Evolutionary conservation across 35 echinoderm and acorn worm genomes (phyloP).

Genomic region (Nesometra sesokonis): DNA sequence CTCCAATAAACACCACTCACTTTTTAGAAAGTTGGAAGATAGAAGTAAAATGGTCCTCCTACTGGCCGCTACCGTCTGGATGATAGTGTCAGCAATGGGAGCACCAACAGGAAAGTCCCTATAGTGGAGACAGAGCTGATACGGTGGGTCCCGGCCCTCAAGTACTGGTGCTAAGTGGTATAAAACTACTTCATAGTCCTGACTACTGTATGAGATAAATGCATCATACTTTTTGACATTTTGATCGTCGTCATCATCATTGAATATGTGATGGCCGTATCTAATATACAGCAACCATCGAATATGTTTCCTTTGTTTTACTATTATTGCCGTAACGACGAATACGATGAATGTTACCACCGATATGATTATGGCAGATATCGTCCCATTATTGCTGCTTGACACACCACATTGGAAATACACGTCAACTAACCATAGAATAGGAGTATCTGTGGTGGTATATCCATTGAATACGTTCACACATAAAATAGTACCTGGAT

Average conservation of each 20-base stretch:
- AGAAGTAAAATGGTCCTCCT: background rate
- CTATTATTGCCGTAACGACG: background rate
- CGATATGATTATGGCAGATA: background rate
- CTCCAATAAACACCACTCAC: slow-evolving; percentile 2
- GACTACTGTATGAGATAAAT: slow-evolving; percentile 1
- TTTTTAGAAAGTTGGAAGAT: background rate
- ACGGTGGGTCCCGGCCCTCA: background rate
- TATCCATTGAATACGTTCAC: background rate
- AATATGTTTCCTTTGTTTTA: background rate
- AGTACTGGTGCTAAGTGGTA: background rate
- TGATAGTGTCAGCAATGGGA: background rate
- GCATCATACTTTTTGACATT: slow-evolving; percentile 5
- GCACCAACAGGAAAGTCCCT: background rate
- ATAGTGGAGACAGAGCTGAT: background rate
- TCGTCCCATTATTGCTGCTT: background rate
- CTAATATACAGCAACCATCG: background rate
- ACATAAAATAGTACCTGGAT: background rate
- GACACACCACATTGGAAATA: background rate
- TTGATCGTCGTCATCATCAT: background rate
- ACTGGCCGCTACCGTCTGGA: background rate
- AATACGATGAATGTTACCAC: background rate
- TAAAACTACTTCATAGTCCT: background rate
- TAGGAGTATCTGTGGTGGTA: background rate
- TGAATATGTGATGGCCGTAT: background rate
- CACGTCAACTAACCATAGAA: background rate